Evolutionary conservation across 2,797 vertebrate genomes (phyloP).

Genomic region (Oceanodroma leucorhoa): DNA sequence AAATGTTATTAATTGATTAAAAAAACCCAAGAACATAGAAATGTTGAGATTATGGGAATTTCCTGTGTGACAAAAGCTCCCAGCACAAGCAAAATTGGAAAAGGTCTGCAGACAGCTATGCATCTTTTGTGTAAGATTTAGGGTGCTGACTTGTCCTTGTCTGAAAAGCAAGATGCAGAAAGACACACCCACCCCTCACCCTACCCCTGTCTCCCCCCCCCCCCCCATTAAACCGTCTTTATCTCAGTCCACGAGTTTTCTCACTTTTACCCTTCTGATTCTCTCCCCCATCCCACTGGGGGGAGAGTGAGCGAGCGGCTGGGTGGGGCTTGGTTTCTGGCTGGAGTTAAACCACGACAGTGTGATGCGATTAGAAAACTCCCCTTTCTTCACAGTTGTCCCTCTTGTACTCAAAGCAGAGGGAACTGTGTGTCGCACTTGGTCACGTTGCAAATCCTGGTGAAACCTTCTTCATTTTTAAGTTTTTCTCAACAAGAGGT

Average conservation of each 20-base stretch:
- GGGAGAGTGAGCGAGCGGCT: too few species aligned
- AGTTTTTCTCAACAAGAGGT: neutral
- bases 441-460: neutral
- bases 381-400: neutral
- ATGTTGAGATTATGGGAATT: neutral
- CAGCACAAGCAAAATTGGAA: neutral
- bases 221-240: neutral
- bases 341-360: too few species aligned
- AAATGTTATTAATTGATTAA: neutral
- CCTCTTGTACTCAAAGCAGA: neutral
- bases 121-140: neutral
- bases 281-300: too few species aligned
- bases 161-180: neutral
- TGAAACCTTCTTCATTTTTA: neutral
- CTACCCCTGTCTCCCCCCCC: too few species aligned
- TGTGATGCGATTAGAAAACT: neutral
- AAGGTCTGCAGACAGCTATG: neutral
- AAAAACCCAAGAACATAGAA: neutral
- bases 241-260: too few species aligned
- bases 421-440: fast-evolving
- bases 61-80: neutral
- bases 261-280: too few species aligned
- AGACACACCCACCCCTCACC: neutral
- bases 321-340: too few species aligned
- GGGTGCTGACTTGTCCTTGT: neutral